phyloP scores from a whole-genome alignment of 2,797 vertebrate genomes.

The Macroramphosus scolopax region DNA sequence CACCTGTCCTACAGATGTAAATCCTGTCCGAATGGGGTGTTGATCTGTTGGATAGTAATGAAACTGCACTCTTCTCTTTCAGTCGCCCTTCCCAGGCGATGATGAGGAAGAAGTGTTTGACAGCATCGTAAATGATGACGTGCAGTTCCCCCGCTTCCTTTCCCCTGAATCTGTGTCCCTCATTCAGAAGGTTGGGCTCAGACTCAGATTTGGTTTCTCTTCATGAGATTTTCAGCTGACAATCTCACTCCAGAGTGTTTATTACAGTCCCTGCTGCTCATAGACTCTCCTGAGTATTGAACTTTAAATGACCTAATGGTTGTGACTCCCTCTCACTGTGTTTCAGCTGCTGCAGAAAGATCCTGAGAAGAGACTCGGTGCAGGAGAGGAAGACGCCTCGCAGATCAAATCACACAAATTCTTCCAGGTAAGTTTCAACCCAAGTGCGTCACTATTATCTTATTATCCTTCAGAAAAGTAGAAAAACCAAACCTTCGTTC shows the following conservation, averaged over 20 bases:
- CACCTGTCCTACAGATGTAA: too few relatives aligned
- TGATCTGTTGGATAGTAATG: too few relatives aligned
- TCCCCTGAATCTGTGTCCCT: constrained; percentile 81
- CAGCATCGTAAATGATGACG: constrained; percentile 92
- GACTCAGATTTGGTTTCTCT: not conserved
- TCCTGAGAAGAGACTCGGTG: constrained; percentile 86
- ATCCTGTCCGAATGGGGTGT: too few relatives aligned
- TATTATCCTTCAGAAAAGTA: too few relatives aligned
- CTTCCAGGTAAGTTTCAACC: constrained; percentile 80
- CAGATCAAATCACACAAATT: constrained; percentile 89
- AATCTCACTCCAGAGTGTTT: too few relatives aligned
- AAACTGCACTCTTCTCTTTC: constrained; percentile 39
- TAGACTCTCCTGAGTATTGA: not conserved
- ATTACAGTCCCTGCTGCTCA: too few relatives aligned
- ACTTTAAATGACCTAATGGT: not conserved
- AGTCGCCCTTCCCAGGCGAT: constrained; percentile 95
- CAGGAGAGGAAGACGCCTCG: constrained; percentile 83
- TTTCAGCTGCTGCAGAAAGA: constrained; percentile 89
- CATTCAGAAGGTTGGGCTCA: constrained; percentile 91
- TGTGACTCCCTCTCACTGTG: not conserved
- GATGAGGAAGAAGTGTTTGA: constrained; percentile 97
- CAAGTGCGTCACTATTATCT: too few relatives aligned
- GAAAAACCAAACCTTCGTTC: too few relatives aligned
- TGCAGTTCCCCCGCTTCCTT: constrained; percentile 85
- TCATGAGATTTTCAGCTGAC: not conserved